Conservation (phyloP, 2,113 vertebrate species). For the Halichoeres trimaculatus region DNA sequence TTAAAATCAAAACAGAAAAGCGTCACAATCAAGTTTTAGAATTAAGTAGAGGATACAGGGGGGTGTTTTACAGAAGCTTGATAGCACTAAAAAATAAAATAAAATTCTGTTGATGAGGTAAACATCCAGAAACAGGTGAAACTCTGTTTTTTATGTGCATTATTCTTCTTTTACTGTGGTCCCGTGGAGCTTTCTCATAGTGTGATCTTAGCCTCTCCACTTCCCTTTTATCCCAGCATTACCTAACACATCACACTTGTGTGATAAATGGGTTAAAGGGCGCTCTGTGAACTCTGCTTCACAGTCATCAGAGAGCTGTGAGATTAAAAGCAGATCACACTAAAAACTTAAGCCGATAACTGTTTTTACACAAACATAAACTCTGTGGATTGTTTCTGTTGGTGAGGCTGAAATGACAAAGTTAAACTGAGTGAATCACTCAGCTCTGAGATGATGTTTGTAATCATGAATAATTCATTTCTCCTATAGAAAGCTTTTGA, state of each 20-base stretch:
- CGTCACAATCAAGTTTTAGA: neutral
- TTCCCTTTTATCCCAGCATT: constrained; percentile 47
- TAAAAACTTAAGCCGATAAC: neutral
- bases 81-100: neutral
- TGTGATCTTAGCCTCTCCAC: constrained; percentile 30
- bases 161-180: neutral
- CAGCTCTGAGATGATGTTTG: neutral
- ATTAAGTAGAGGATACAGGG: neutral
- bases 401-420: constrained; percentile 14
- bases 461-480: constrained; percentile 20
- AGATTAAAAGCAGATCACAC: neutral
- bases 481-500: neutral
- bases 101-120: neutral
- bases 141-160: neutral
- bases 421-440: neutral
- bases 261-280: constrained; percentile 46
- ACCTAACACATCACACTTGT: neutral
- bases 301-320: neutral
- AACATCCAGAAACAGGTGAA: neutral
- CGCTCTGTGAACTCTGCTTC: constrained; percentile 23
- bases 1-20: neutral
- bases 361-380: neutral
- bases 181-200: constrained; percentile 11
- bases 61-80: neutral
- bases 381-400: constrained; percentile 1